Evolutionary conservation across 2,888 invertebrate genomes (phyloP).

Genomic region (Nasonia oneida): DNA sequence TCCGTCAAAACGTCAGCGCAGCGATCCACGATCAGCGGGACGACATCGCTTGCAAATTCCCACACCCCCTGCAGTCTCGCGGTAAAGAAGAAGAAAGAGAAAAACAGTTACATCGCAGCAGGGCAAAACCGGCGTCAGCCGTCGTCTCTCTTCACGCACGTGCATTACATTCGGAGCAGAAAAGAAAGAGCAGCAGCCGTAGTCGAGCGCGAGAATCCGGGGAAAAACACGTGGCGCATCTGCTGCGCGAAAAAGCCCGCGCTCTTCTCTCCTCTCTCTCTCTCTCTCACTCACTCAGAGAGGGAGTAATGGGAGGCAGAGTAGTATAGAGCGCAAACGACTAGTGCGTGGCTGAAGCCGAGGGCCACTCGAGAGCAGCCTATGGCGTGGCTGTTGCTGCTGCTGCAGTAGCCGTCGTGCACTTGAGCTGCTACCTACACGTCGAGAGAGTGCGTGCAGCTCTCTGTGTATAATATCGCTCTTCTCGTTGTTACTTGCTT

Average conservation of each 20-base stretch:
- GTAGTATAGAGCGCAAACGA: constrained; percentile 4
- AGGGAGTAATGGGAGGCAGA: neutral
- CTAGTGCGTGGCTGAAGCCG: constrained; percentile 5
- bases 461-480: neutral
- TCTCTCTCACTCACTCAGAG: neutral
- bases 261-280: neutral
- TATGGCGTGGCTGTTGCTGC: neutral
- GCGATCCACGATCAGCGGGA: neutral
- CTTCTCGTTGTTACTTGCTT: neutral
- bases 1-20: neutral
- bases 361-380: constrained; percentile 6
- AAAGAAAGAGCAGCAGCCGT: constrained; percentile 2
- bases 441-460: neutral
- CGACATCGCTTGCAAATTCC: neutral
- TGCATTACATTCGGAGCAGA: constrained; percentile 18
- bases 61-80: neutral
- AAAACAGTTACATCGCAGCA: neutral
- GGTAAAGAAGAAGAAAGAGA: neutral
- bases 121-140: neutral
- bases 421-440: constrained; percentile 8
- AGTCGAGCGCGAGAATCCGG: constrained; percentile 53
- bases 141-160: constrained; percentile 4
- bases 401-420: constrained; percentile 20
- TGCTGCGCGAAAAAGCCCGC: constrained; percentile 46
- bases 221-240: constrained; percentile 57